Conservation (phyloP, 1,140 invertebrate species). For the Zaprionus vittiger region DNA sequence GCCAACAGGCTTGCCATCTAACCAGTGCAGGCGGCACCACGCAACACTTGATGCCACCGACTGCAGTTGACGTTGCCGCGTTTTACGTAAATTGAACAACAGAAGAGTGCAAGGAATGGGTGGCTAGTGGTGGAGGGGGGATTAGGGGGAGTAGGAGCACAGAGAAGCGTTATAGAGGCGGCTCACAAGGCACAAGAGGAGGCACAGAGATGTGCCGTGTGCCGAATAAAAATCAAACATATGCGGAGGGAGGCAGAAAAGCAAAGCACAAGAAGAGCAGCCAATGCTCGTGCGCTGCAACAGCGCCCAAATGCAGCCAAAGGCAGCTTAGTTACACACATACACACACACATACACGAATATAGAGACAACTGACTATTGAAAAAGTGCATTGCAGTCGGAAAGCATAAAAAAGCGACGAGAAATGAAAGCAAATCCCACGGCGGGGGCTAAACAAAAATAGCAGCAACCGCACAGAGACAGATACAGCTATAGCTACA, state of each 20-base stretch:
- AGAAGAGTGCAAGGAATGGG: slow-evolving; percentile 22
- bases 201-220: slow-evolving; percentile 44
- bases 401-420: slow-evolving; percentile 34
- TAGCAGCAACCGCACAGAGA: slow-evolving; percentile 45
- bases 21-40: slow-evolving; percentile 28
- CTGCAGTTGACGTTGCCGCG: slow-evolving; percentile 76
- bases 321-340: slow-evolving; percentile 50
- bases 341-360: background rate
- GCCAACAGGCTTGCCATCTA: slow-evolving; percentile 11
- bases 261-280: slow-evolving; percentile 27
- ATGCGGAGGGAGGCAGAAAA: slow-evolving; percentile 10
- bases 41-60: slow-evolving; percentile 61
- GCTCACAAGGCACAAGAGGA: slow-evolving; percentile 55
- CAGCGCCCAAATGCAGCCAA: slow-evolving; percentile 62
- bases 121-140: background rate
- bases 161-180: slow-evolving; percentile 9
- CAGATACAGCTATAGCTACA: background rate
- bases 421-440: slow-evolving; percentile 34
- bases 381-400: slow-evolving; percentile 70
- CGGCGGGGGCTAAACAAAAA: slow-evolving; percentile 18
- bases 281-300: slow-evolving; percentile 56
- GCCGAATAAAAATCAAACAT: slow-evolving; percentile 59
- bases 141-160: background rate
- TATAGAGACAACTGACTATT: slow-evolving; percentile 32
- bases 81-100: slow-evolving; percentile 80